Conservation (phyloP, 2,113 vertebrate genomes). For the Thamnophis sirtalis region DNA sequence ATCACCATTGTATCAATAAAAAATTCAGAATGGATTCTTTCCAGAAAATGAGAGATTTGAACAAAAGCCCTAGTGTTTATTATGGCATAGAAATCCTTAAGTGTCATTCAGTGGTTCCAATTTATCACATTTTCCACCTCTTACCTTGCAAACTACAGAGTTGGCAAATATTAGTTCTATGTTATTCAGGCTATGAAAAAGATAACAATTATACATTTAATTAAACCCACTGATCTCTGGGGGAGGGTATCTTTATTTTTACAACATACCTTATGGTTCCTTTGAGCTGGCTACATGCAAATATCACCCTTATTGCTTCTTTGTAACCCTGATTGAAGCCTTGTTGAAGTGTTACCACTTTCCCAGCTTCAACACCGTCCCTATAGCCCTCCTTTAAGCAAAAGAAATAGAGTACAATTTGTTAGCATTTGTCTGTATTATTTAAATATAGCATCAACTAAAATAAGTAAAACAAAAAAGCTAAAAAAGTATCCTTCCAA, state of each 20-base stretch:
- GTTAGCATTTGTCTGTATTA: neutral
- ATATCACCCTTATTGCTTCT: constrained; percentile 74
- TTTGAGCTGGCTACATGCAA: constrained; percentile 78
- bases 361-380: constrained; percentile 85
- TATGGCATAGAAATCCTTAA: neutral
- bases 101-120: neutral
- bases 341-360: constrained; percentile 78
- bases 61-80: neutral
- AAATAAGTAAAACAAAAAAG: neutral
- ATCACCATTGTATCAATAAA: neutral
- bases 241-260: neutral
- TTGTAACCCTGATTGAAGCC: constrained; percentile 87
- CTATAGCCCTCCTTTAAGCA: constrained; percentile 84
- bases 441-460: neutral
- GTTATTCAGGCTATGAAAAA: neutral
- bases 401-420: neutral
- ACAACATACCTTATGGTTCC: constrained; percentile 82
- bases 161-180: neutral
- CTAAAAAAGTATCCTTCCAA: neutral
- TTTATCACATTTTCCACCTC: neutral
- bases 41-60: neutral
- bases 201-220: neutral
- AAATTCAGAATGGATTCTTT: neutral
- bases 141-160: neutral
- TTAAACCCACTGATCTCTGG: neutral